phyloP scores from a whole-genome alignment of 2,888 invertebrate species.

The Gandaritis pyraliata region DNA sequence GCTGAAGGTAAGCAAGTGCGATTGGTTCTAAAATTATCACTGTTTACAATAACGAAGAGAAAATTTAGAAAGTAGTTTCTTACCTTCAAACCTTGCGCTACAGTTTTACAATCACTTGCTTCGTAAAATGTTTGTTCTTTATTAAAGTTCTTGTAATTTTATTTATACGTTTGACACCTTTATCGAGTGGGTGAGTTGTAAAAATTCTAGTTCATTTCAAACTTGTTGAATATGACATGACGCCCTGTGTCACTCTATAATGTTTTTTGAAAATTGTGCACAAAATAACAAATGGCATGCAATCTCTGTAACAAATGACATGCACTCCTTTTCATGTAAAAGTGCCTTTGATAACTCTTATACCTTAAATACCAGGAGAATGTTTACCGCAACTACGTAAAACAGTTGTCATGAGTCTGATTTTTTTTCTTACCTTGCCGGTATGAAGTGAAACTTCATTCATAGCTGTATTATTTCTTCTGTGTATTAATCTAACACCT shows the following conservation, averaged over 20 bases:
- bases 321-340: too few species aligned
- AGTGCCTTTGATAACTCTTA: too few species aligned
- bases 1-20: neutral
- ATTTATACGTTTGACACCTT: constrained; percentile 37
- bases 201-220: constrained; percentile 44
- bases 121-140: constrained; percentile 22
- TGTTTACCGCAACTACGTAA: too few species aligned
- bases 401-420: too few species aligned
- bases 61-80: constrained; percentile 39
- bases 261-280: too few species aligned
- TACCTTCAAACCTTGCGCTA: constrained; percentile 27
- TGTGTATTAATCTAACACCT: neutral
- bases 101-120: constrained; percentile 26
- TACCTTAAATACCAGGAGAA: too few species aligned
- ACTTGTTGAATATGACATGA: neutral
- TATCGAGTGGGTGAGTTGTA: constrained; percentile 47
- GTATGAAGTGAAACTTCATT: too few species aligned
- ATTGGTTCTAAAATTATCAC: neutral
- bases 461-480: too few species aligned
- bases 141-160: constrained; percentile 25
- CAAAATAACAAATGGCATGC: too few species aligned
- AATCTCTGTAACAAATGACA: too few species aligned
- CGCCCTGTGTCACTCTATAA: neutral
- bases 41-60: constrained; percentile 22
- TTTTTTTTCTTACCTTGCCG: too few species aligned